Percentiles rank a stretch among this genome's conserved stretches.
Conservation (phyloP, 2,797 vertebrate species). For the Sebastes umbrosus region DNA sequence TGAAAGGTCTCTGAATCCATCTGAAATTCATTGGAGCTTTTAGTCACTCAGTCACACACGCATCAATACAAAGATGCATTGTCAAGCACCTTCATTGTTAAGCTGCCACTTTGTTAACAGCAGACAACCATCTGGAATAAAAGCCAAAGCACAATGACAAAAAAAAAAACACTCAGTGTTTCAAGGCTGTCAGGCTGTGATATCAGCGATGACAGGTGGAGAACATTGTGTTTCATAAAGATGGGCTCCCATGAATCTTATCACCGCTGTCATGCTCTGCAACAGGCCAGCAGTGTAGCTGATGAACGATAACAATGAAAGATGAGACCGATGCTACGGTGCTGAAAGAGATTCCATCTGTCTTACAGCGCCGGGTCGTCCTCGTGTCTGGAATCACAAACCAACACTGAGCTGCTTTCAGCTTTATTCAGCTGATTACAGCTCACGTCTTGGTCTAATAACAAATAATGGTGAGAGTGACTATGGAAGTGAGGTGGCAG, state of each 20-base stretch:
- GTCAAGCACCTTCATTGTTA: neutral
- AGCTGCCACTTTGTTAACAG: neutral
- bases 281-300: neutral
- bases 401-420: neutral
- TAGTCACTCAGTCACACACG: neutral
- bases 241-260: conserved; percentile 5
- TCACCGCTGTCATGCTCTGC: conserved; percentile 22
- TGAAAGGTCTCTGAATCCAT: neutral
- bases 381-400: neutral
- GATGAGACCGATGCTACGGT: neutral
- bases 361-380: neutral
- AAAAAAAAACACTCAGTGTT: neutral
- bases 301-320: neutral
- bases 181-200: neutral
- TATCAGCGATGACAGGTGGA: conserved; percentile 26
- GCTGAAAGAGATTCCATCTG: conserved; percentile 7
- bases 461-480: neutral
- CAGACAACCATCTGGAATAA: neutral
- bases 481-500: neutral
- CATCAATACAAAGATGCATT: neutral
- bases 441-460: neutral
- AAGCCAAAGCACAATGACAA: neutral
- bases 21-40: neutral
- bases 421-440: neutral
- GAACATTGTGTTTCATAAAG: conserved; percentile 31